Evolutionary conservation across 2,888 invertebrate genomes (phyloP), one percentile per base, ranked within the genome.

Genomic region (Sinelater perroti): DNA sequence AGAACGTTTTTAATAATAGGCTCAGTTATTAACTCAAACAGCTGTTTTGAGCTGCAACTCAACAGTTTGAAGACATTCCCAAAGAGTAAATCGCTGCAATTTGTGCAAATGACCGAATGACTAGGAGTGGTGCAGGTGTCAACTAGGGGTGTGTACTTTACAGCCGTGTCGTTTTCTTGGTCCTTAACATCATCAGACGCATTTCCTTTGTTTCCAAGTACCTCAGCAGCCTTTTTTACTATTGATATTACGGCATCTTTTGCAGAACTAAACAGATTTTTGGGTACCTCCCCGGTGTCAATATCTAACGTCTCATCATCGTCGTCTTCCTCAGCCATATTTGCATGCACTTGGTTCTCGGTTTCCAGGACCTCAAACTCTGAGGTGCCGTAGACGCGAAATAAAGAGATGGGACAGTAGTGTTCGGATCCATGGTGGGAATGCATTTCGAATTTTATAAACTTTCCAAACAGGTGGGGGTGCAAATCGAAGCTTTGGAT

Each of bases 351-450:
- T 10, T 88, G 85, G 67, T 88, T 89, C 73, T 92, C 93, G 47
- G 91, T 92, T 74, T 92, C 92, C 40, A 93, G 79, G 1, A 93
- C 93, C 76, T 94, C 93, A 73, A 91, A 93, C 74, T 96, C 96
- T 8, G 94, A 95, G 1, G 93, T 94, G 11, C 97, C 97, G 73
- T 91, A 96, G 1, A 95, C 93, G 60, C 93, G 88, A 76, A 99
- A 93, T 44, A 97, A 82, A n/a, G 96, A 97, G 62, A 99, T 84
- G 0, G 99, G 98, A 75, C 99, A 99, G 76, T 92, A 99, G 76
- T 99, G 98, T 78, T 99, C 98, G 5, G 90, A 89, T 13, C 98
- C 97, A 76, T 97, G 93, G 77, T 99, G 96, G 28, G 95, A 93
- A 62, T 93, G 85, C 72, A 99, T 84, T 71, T 99, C 98, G 1